Base-by-base conservation (phyloP, 2,113 vertebrate genomes). In the Aegithalos caudatus region DNA sequence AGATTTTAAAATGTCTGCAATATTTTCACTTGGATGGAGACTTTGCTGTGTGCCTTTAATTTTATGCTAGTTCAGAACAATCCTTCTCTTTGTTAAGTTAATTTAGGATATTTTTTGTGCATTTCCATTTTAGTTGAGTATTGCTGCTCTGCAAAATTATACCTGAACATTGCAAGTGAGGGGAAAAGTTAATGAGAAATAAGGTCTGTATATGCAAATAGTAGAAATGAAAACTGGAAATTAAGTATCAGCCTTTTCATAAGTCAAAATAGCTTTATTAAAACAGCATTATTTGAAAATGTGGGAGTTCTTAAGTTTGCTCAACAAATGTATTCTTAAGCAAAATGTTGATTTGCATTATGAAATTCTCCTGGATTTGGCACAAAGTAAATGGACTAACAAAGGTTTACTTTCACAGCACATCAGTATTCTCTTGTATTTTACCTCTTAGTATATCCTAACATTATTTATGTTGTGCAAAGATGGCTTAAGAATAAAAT, bases 261-360 rank as follows among this genome's bases (percentile, higher is more conserved):
- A 69, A 93, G 35, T 50, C 82, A 65, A 27, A 29, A 69, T 61
- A 77, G n/a, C 37, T 54, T 73, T 69, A 70, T 74, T 74, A 54
- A 83, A 79, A 50, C 42, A 66, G 15, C 10, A 10, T 80, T 80
- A 37, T 66, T 83, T 94, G 54, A 53, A 71, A 76, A 71, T 76
- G 24, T 60, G 78, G 66, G 23, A 57, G n/a, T 93, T 94, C 71
- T 86, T 91, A 64, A 72, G n/a, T 86, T 93, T 94, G 72, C 91
- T 97, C 86, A 93, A 88, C 64, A 65, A 44, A 86, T 51, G 37
- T 56, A n/a, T 91, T 95, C 90, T 95, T 96, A 88, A 92, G 81
- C 81, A 94, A 94, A 85, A 90, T 95, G 47, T 88, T 58, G 87
- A 50, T 97, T 95, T 97, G 94, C 91, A 23, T 83, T 88, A 58